phyloP scores from a whole-genome alignment of 2,113 vertebrate species.

The Aptenodytes patagonicus region DNA sequence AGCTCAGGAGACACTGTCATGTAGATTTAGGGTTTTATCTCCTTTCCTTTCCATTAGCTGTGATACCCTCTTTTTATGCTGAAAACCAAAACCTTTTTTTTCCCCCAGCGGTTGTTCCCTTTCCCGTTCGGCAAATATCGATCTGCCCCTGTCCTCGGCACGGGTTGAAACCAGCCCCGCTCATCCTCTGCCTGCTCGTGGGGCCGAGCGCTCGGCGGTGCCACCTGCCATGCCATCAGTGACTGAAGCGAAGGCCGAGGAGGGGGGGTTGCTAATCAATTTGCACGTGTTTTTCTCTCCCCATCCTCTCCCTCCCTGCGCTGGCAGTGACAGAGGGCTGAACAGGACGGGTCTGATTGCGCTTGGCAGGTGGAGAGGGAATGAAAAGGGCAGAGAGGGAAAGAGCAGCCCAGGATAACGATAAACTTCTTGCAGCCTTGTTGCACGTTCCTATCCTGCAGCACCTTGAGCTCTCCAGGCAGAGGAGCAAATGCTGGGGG shows the following conservation, averaged over 20 bases:
- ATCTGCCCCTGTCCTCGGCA: background rate
- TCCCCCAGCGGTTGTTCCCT: background rate
- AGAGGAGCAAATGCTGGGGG: background rate
- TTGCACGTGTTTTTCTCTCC: background rate
- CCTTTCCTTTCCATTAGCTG: constrained; percentile 31
- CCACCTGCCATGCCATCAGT: background rate
- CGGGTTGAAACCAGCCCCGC: background rate
- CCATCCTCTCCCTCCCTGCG: background rate
- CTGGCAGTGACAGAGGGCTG: background rate
- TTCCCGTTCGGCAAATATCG: background rate
- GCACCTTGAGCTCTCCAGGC: background rate
- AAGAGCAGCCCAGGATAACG: background rate
- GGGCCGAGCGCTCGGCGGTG: background rate
- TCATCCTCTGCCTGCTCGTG: background rate
- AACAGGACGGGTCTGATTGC: background rate
- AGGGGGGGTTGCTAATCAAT: background rate
- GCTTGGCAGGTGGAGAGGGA: background rate
- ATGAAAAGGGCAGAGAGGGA: background rate
- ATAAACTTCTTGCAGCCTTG: background rate
- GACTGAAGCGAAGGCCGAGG: background rate
- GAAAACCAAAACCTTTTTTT: background rate
- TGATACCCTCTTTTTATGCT: constrained; percentile 1
- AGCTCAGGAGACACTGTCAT: constrained; percentile 53
- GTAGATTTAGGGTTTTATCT: constrained; percentile 40
- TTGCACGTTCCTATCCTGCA: background rate